Evolutionary conservation across 2,888 invertebrate genomes (phyloP).

Genomic region (Melanostoma scalare): DNA sequence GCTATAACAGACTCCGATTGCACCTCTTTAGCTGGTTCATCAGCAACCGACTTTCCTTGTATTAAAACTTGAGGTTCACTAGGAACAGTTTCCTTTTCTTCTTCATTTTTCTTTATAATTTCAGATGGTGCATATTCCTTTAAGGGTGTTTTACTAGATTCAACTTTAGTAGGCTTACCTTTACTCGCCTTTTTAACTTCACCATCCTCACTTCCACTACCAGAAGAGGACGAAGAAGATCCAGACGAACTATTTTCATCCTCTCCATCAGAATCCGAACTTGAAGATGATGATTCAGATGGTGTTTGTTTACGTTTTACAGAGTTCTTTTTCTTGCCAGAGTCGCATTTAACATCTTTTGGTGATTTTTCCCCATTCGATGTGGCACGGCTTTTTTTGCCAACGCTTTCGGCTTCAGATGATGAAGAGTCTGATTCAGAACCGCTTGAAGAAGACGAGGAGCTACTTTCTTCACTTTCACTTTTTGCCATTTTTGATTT

Average conservation of each 20-base stretch:
- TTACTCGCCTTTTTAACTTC: not conserved
- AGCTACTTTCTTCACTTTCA: slow-evolving; percentile 38
- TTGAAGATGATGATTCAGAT: slow-evolving; percentile 37
- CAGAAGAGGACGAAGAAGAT: slow-evolving; percentile 36
- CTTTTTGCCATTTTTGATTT: slow-evolving; percentile 44
- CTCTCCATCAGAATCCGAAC: slow-evolving; percentile 26
- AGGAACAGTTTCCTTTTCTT: not conserved
- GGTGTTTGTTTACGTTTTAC: slow-evolving; percentile 14
- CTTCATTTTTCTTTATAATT: not conserved
- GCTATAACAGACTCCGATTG: no score
- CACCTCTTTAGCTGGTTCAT: no score
- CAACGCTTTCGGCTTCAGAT: slow-evolving; percentile 2
- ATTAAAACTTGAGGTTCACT: not conserved
- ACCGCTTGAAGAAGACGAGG: slow-evolving; percentile 47
- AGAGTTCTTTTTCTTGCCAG: not conserved
- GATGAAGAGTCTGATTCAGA: slow-evolving; percentile 26
- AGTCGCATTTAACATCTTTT: not conserved
- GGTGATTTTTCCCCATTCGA: slow-evolving; percentile 23
- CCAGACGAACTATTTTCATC: slow-evolving; percentile 12
- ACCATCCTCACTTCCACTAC: slow-evolving; percentile 28
- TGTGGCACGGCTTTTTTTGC: slow-evolving; percentile 39
- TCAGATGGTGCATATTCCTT: not conserved
- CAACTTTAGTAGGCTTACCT: not conserved
- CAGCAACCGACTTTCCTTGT: no score
- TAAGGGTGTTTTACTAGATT: not conserved